Evolutionary conservation across 2,888 invertebrate species (phyloP).

Genomic region (Philereme vetulata): DNA sequence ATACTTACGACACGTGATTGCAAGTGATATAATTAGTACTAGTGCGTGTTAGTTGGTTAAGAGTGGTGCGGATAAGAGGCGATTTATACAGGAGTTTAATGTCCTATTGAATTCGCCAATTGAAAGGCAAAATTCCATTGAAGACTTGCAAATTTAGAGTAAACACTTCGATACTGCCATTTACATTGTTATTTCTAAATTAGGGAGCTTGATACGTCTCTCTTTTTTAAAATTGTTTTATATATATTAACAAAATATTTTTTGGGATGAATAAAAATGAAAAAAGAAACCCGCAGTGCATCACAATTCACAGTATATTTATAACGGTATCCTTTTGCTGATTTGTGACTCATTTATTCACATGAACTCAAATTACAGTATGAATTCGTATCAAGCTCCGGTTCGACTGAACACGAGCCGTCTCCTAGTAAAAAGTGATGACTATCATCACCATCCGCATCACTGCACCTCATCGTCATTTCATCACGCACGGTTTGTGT

Average conservation of each 20-base stretch:
- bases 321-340: no score
- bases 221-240: background rate
- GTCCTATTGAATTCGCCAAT: constrained; percentile 54
- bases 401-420: constrained; percentile 63
- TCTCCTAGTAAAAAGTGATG: constrained; percentile 71
- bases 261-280: no score
- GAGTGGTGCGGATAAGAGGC: constrained; percentile 79
- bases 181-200: constrained; percentile 65
- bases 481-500: constrained; percentile 79
- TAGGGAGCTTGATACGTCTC: constrained; percentile 41
- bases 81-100: constrained; percentile 43
- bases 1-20: constrained; percentile 83
- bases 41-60: constrained; percentile 73
- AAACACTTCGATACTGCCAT: constrained; percentile 75
- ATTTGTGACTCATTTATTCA: no score
- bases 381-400: constrained; percentile 24
- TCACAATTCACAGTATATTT: no score
- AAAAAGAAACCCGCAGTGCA: no score
- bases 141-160: constrained; percentile 79
- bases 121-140: constrained; percentile 75
- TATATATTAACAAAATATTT: constrained; percentile 9
- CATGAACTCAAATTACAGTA: no score
- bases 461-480: constrained; percentile 74
- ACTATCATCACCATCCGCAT: constrained; percentile 69
- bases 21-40: constrained; percentile 78